Base-by-base conservation (phyloP, 2,797 vertebrate species). In the Hipposideros larvatus region DNA sequence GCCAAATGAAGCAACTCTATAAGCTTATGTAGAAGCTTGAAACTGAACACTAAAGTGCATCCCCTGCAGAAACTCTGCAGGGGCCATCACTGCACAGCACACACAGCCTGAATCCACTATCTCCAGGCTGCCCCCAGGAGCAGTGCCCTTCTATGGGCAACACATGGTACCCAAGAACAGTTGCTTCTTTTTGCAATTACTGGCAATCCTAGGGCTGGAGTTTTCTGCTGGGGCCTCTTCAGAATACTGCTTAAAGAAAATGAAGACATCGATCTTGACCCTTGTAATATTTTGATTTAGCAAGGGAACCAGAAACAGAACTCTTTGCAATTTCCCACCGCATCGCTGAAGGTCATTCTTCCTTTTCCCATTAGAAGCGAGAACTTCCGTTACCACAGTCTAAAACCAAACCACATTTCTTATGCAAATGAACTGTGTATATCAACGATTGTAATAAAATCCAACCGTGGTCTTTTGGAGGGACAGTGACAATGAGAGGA, bases 231-330 rank as follows among this genome's bases (percentile, higher is more conserved):
- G 34, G 53, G 21, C 57, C 55, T 93, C 59, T 78, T 96, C 61
- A 55, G 68, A 55, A 14, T 41, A 10, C 37, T 63, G 65, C 79
- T 87, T 66, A 26, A 78, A 74, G 83, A 80, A 80, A 66, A 83
- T 43, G 70, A 96, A 88, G 86, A 86, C 75, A 89, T 80, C 7
- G 6, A 88, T 74, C 77, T 37, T 88, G 91, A 78, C 93, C 75
- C 57, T 57, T 59, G 53, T 74, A 37, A 88, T 87, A 71, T 90
- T 95, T 75, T 73, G 41, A 37, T 74, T 95, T 66, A 43, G 51
- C 90, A 53, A 92, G 48, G 61, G 63, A 92, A 78, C 77, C 0
- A 21, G 71, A 59, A 91, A 66, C 37, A 34, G 66, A 84, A 86
- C 18, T 83, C 90, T 75, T 61, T 61, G n/a, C 63, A 59, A 71